Base-by-base conservation (phyloP, 2,797 vertebrate species). In the Eulemur mongoz region DNA sequence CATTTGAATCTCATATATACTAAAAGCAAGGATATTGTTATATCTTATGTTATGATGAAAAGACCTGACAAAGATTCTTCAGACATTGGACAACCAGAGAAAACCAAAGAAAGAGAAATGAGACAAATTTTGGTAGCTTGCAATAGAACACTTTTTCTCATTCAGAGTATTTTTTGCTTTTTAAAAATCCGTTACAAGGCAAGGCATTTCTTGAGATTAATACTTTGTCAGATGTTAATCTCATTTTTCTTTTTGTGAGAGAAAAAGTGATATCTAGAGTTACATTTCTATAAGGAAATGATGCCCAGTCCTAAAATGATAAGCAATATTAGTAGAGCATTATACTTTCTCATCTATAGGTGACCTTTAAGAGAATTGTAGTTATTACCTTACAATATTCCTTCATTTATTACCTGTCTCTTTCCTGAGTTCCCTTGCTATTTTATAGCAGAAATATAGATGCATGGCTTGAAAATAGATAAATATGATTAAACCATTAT, bases 301-400 rank as follows among this genome's bases (percentile, higher is more conserved):
- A 97, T 98, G 97, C 84, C 93, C 82, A 97, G 95, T 96, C 82
- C 97, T 97, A 98, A 98, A 97, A 98, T 98, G 98, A 98, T 95
- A 98, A 97, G 97, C 96, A 98, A 97, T 98, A 98, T 98, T 99
- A 99, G 98, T 40, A 98, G 97, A 98, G 89, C 83, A 94, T 97
- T 97, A 98, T 98, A 98, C 97, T 97, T 98, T 98, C 97, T 98
- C 98, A 98, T 99, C 97, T 99, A 97, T 97, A 91, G 93, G 98
- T 99, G 99, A 99, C 99, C 99, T 99, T 99, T 98, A 98, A 98
- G 96, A 98, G 98, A 99, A 99, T 98, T 98, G 97, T 98, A 98
- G 97, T 99, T 98, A 98, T 98, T 99, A 98, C 98, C 98, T 98
- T 96, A 96, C 88, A 98, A 97, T 98, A 98, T 97, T 97, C 92